Percentiles rank a stretch among this genome's conserved stretches.
These are phyloP conservation scores for Cantharis rustica DNA, from an alignment of 2,888 invertebrate species.

Conservation along the genomic window DNA sequence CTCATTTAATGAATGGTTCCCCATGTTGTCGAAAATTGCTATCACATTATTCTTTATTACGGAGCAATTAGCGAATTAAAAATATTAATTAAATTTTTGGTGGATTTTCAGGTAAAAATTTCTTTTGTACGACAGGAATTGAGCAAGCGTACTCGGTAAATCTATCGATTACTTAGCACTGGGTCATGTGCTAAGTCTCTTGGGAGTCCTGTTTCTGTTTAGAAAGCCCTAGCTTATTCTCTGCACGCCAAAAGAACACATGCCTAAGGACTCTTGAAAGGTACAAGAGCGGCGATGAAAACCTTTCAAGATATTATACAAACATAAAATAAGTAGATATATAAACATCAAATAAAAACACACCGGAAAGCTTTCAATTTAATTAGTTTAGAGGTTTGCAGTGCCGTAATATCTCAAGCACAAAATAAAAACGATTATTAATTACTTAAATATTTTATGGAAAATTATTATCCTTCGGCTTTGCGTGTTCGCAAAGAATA, in stretches of 20 bases:
- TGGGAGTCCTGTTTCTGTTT: conserved; percentile 50
- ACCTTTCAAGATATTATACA: background rate
- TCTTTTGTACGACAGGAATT: background rate
- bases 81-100: background rate
- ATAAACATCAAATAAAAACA: conserved; percentile 6
- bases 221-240: conserved; percentile 42
- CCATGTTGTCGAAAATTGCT: conserved; percentile 11
- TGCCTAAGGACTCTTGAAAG: conserved; percentile 40
- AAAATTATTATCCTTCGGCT: background rate
- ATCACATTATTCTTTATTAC: background rate
- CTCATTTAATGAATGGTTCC: conserved; percentile 17
- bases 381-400: conserved; percentile 1
- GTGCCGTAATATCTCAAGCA: background rate
- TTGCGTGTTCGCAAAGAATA: background rate
- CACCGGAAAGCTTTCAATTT: conserved; percentile 20
- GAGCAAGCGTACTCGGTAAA: conserved; percentile 10
- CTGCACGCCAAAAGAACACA: conserved; percentile 48
- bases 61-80: background rate
- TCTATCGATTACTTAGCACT: conserved; percentile 49
- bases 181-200: conserved; percentile 48
- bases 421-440: background rate
- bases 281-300: conserved; percentile 23
- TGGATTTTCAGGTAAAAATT: background rate
- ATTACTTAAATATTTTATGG: background rate
- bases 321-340: background rate